These are phyloP conservation scores for Cantharis rustica DNA, from an alignment of 2,888 invertebrate species.

Conservation along the genomic window DNA sequence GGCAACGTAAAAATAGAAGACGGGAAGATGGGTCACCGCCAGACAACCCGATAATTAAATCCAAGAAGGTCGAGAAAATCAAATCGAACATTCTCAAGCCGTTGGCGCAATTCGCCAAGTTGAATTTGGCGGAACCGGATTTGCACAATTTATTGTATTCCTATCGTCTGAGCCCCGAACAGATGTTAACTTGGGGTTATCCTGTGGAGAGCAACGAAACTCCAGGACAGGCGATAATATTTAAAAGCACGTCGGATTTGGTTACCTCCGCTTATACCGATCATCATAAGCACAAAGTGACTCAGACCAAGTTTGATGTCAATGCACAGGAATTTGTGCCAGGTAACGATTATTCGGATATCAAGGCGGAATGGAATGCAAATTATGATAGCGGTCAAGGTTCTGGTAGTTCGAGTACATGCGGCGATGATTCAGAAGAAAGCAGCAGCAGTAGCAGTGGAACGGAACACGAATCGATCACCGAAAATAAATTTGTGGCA, in stretches of 20 bases:
- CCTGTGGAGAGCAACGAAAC: conserved; percentile 68
- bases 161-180: conserved; percentile 66
- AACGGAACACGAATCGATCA: not conserved
- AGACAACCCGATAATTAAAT: conserved; percentile 41
- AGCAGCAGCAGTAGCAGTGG: conserved; percentile 21
- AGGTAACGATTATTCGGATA: conserved; percentile 30
- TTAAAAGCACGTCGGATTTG: conserved; percentile 53
- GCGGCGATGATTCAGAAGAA: conserved; percentile 34
- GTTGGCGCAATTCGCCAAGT: conserved; percentile 52
- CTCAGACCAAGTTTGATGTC: conserved; percentile 59
- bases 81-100: conserved; percentile 41
- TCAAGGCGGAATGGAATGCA: conserved; percentile 31
- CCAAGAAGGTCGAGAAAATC: conserved; percentile 17
- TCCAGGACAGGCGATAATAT: conserved; percentile 67
- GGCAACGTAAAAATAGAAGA: conserved; percentile 61
- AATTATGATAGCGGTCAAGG: conserved; percentile 34
- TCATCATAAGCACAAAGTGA: conserved; percentile 15
- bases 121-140: conserved; percentile 60
- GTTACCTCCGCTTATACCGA: conserved; percentile 13
- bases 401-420: conserved; percentile 60
- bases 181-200: conserved; percentile 71
- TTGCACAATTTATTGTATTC: conserved; percentile 64
- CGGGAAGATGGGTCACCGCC: conserved; percentile 42
- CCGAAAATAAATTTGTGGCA: not conserved
- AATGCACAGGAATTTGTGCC: conserved; percentile 74